Evolutionary conservation across 2,113 vertebrate genomes (phyloP), one percentile per base, ranked within the genome.

Genomic region (Acrocephalus arundinaceus): DNA sequence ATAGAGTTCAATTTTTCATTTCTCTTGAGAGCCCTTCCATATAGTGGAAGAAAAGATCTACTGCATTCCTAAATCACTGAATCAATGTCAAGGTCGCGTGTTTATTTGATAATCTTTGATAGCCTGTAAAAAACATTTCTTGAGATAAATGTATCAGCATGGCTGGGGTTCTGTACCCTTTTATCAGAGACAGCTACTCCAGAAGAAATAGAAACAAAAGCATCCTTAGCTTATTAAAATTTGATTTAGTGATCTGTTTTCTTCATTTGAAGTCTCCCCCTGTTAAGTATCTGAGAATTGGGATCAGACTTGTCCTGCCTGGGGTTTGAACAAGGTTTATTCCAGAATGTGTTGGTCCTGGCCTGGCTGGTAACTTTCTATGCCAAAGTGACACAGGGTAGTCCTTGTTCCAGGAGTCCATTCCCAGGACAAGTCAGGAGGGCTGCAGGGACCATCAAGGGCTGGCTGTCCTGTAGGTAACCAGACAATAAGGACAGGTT

Each of bases 1-100:
- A 82, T 35, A 68, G 14, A 87, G 58, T 93, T 96, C 84, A 82
- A 73, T 89, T 96, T 94, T 88, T 87, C 73, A 75, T 82, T 90
- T 74, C 62, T 87, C 55, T 73, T 63, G 58, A 94, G 71, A 89
- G 62, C 37, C 54, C 31, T 67, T 79, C 85, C 49, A 76, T 7
- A 37, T 9, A 70, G 49, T 19, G 8, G 28, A 91, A 95, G 54
- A 95, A 68, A 61, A 85, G 66, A 91, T 9, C n/a, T 62, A 31
- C 62, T 66, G 51, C 49, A 71, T 21, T 87, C 62, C 66, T 93
- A 65, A 87, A 93, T 93, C 92, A 67, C 61, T 91, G 85, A 68
- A 89, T 85, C 78, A 68, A 49, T 76, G 45, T 72, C 84, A 89
- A 91, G 85, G 77, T 82, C 58, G 0, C 10, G 55, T 87, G 71